Evolutionary conservation across 2,113 vertebrate species (phyloP).

Genomic region (Hippolais icterina): DNA sequence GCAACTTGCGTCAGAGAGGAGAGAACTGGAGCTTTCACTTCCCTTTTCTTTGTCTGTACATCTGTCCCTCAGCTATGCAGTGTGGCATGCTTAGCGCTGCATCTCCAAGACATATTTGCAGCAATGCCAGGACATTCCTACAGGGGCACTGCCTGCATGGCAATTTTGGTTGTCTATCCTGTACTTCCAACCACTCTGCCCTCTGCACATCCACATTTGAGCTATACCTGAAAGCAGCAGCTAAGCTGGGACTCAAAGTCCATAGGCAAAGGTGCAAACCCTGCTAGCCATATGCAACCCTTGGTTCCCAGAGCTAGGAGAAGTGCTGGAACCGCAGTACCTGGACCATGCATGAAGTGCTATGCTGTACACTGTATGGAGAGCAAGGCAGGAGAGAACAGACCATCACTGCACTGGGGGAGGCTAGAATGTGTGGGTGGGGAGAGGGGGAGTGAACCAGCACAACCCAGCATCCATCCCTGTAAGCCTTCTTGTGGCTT

Average conservation of each 20-base stretch:
- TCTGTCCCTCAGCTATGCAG: background rate
- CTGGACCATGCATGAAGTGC: background rate
- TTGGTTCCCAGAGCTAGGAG: background rate
- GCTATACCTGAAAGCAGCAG: background rate
- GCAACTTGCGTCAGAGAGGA: background rate
- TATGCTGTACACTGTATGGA: background rate
- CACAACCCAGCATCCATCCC: background rate
- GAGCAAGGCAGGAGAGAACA: background rate
- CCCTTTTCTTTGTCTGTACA: background rate
- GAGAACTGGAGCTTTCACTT: constrained; percentile 39
- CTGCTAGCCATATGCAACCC: background rate
- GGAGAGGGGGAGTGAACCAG: background rate
- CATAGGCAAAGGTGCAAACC: background rate
- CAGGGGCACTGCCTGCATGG: background rate
- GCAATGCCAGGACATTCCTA: background rate
- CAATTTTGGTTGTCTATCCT: background rate
- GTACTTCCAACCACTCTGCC: background rate
- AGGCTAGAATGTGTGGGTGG: background rate
- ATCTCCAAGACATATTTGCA: background rate
- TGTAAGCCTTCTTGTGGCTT: background rate
- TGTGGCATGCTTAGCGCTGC: background rate
- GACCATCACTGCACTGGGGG: background rate
- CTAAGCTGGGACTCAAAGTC: background rate
- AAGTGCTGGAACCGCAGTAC: background rate
- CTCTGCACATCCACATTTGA: background rate